A percentile compares a stretch with the other conserved stretches of the same genome.
Conservation (phyloP, 2,797 vertebrate genomes). For the Morelia viridis region DNA sequence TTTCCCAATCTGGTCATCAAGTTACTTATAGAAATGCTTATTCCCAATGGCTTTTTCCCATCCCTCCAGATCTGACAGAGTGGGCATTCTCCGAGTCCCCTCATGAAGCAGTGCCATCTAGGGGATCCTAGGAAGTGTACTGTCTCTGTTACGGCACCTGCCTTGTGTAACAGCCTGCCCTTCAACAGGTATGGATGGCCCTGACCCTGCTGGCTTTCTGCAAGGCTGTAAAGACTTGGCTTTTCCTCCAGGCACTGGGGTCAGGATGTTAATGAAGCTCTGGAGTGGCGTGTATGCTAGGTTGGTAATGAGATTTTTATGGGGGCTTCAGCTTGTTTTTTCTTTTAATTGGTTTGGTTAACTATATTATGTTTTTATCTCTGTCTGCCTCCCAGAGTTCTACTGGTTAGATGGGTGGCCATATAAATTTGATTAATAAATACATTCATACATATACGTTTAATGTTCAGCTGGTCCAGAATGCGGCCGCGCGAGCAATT, state of each 20-base stretch:
- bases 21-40: not conserved
- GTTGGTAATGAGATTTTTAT: not conserved
- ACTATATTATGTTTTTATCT: no score
- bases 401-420: no score
- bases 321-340: no score
- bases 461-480: no score
- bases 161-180: not conserved
- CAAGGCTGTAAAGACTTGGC: not conserved
- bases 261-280: not conserved
- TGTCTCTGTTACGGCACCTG: not conserved
- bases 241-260: not conserved
- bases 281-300: not conserved
- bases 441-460: not conserved
- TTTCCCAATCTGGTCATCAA: not conserved
- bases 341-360: no score
- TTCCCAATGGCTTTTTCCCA: not conserved
- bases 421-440: no score
- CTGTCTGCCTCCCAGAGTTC: no score
- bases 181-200: not conserved
- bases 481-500: no score
- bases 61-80: not conserved
- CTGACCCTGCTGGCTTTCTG: not conserved
- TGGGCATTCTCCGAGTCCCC: not conserved
- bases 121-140: not conserved
- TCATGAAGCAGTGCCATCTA: not conserved